Evolutionary conservation across 2,113 vertebrate species (phyloP), one percentile per base, ranked within the genome.

Genomic region (Podilymbus podiceps): DNA sequence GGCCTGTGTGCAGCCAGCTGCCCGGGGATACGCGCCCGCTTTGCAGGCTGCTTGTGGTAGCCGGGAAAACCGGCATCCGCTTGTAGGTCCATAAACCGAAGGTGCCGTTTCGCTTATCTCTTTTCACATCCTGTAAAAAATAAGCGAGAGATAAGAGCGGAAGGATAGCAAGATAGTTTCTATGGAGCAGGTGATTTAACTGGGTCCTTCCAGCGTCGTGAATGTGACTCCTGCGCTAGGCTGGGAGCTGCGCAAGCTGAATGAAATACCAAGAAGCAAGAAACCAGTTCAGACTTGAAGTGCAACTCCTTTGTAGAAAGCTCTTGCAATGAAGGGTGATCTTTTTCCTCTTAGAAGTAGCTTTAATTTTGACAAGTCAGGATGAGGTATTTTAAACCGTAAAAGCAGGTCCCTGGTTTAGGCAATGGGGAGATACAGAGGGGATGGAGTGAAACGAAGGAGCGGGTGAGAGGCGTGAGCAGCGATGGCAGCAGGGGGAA

Each of bases 41-140:
- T 11, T 6, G 4, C 27, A 5, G 28, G 64, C 63, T 16, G 64
- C 44, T 28, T 13, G 4, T 20, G 42, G 52, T 10, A 11, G 46
- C 38, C 31, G 56, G 56, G 33, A 9, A 3, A 3, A 12, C 1
- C 46, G 31, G 31, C 40, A 15, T 17, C 33, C 4, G 4, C 47
- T 16, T 18, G 47, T 7, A 31, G 13, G 30, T 25, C 19, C 44
- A 0, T 15, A 16, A 15, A 17, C 8, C 17, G 5, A 3, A 14
- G 52, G 2, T 11, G 33, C 16, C 19, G 24, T 20, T 68, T 52
- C 63, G 35, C 55, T 40, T 40, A 15, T n/a, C 73, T 85, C 23
- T 44, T 10, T 13, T 40, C 44, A 28, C 20, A 15, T 64, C 30
- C 73, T 66, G 23, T 33, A 12, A 9, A 64, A 47, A 53, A 22